phyloP scores from a whole-genome alignment of 2,888 invertebrate genomes.

The Protodeltote pygarga region DNA sequence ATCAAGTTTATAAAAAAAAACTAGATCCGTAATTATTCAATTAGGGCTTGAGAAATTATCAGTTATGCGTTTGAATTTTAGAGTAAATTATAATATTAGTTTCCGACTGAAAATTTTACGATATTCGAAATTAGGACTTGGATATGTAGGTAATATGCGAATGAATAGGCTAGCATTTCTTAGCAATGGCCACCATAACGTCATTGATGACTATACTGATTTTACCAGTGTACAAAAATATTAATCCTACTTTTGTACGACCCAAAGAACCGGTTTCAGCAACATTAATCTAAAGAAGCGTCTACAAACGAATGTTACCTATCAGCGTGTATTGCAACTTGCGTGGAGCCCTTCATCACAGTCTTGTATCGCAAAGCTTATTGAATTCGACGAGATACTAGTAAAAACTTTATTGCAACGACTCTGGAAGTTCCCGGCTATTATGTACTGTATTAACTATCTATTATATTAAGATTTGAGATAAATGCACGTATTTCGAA shows the following conservation, averaged over 20 bases:
- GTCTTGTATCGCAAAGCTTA: constrained; percentile 53
- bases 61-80: too few relatives aligned
- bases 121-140: too few relatives aligned
- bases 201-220: neutral
- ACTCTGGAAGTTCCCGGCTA: constrained; percentile 70
- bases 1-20: too few relatives aligned
- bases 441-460: constrained; percentile 52
- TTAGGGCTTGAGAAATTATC: too few relatives aligned
- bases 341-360: constrained; percentile 37
- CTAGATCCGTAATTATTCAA: too few relatives aligned
- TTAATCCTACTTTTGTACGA: constrained; percentile 20
- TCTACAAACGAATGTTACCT: constrained; percentile 48
- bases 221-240: neutral
- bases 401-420: constrained; percentile 65
- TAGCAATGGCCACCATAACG: neutral
- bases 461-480: constrained; percentile 45
- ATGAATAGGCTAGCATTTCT: neutral
- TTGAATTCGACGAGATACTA: constrained; percentile 61
- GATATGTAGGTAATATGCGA: too few relatives aligned
- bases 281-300: constrained; percentile 46
- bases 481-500: constrained; percentile 40
- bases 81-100: too few relatives aligned
- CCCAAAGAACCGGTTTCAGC: constrained; percentile 41
- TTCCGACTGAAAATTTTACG: too few relatives aligned
- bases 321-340: constrained; percentile 43